These are phyloP conservation scores for Plagodis dolabraria DNA, from an alignment of 2,888 invertebrate species.

Conservation along the genomic window DNA sequence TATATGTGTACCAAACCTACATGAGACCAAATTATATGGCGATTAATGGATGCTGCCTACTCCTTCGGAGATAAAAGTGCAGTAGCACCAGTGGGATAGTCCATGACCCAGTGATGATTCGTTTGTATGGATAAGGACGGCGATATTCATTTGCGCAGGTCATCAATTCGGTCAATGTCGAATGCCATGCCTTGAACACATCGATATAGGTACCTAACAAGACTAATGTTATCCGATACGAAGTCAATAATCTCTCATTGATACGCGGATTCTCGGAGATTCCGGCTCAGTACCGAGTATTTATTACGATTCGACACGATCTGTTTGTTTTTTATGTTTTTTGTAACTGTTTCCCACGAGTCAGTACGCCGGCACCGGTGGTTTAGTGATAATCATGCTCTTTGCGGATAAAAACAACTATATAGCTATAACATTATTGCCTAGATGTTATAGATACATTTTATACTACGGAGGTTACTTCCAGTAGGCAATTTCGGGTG, in stretches of 20 bases:
- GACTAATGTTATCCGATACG: conserved; percentile 34
- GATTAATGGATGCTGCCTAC: too few relatives aligned
- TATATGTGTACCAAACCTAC: too few relatives aligned
- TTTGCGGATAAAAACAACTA: conserved; percentile 11
- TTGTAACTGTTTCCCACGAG: conserved; percentile 71
- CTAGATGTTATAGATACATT: too few relatives aligned
- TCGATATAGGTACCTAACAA: conserved; percentile 36
- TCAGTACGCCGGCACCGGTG: conserved; percentile 51
- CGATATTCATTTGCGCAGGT: not conserved
- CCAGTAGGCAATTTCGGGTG: too few relatives aligned
- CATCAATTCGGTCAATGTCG: conserved; percentile 29
- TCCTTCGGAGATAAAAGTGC: too few relatives aligned
- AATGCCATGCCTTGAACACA: conserved; percentile 29
- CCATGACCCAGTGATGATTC: too few relatives aligned
- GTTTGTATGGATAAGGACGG: too few relatives aligned
- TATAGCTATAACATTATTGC: too few relatives aligned
- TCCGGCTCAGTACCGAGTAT: conserved; percentile 69
- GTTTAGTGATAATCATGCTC: conserved; percentile 48
- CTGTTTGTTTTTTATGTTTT: conserved; percentile 60
- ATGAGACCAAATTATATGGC: too few relatives aligned
- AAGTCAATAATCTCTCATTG: conserved; percentile 49
- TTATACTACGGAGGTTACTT: too few relatives aligned
- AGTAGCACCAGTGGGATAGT: too few relatives aligned
- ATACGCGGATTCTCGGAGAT: conserved; percentile 71
- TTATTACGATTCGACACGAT: conserved; percentile 63